Percentiles rank a stretch among this genome's conserved stretches.
Conservation (phyloP, 2,797 vertebrate genomes). For the Sternarchorhynchus goeldii region DNA sequence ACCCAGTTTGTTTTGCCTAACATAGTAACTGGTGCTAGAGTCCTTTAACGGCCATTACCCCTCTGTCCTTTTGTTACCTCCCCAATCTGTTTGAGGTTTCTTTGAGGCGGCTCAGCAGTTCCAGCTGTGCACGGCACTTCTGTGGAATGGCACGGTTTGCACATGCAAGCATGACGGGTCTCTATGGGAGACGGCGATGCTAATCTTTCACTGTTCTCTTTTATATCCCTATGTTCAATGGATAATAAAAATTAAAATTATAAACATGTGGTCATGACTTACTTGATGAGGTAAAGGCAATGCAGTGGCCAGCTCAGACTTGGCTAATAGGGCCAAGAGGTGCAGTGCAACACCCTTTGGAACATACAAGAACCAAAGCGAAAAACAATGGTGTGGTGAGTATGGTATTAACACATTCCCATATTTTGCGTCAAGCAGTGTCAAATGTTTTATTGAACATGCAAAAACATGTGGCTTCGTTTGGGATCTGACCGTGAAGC, state of each 20-base stretch:
- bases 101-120: constrained; percentile 32
- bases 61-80: constrained; percentile 13
- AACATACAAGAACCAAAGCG: constrained; percentile 35
- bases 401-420: constrained; percentile 30
- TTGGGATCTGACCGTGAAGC: constrained; percentile 30
- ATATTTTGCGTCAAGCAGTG: constrained; percentile 33
- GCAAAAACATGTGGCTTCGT: constrained; percentile 37
- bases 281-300: constrained; percentile 46
- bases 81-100: constrained; percentile 16
- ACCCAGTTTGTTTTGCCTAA: constrained; percentile 29
- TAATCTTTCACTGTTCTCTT: constrained; percentile 17
- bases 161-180: not conserved
- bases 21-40: constrained; percentile 18
- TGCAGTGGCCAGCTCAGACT: constrained; percentile 27
- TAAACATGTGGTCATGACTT: constrained; percentile 48
- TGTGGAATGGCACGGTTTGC: not conserved
- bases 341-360: constrained; percentile 32
- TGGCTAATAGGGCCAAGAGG: constrained; percentile 25
- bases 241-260: constrained; percentile 44
- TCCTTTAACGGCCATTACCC: constrained; percentile 22
- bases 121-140: constrained; percentile 30
- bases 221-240: constrained; percentile 36
- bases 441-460: constrained; percentile 46
- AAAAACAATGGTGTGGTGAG: constrained; percentile 33
- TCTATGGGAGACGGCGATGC: constrained; percentile 3